These are phyloP conservation scores for Sebastes goodei DNA, from an alignment of 2,797 vertebrate species.

Conservation along the genomic window DNA sequence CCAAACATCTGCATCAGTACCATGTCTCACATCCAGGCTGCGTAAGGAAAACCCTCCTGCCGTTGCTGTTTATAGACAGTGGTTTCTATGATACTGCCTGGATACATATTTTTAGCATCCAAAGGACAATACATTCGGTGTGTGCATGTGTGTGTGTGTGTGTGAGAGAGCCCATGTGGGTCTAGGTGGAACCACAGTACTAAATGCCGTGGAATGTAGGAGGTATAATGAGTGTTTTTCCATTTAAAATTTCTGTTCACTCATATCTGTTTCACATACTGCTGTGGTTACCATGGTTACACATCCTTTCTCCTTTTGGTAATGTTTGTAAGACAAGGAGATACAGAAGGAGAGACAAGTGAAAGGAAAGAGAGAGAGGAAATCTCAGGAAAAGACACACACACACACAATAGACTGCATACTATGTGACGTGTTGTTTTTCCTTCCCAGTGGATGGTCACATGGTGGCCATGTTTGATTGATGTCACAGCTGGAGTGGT, in stretches of 20 bases:
- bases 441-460: not conserved
- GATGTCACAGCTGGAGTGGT: not conserved
- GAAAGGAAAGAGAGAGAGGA: not conserved
- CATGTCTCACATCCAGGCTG: not conserved
- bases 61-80: not conserved
- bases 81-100: conserved; percentile 4
- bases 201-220: conserved; percentile 2
- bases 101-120: not conserved
- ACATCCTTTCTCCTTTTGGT: conserved; percentile 30
- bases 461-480: not conserved
- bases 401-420: not conserved
- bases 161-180: not conserved
- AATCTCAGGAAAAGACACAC: not conserved
- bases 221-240: not conserved
- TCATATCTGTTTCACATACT: conserved; percentile 24
- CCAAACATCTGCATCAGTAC: not conserved
- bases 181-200: not conserved
- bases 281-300: conserved; percentile 56
- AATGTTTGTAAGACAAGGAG: conserved; percentile 5
- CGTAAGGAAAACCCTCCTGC: not conserved
- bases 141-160: not conserved
- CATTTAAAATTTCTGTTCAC: conserved; percentile 18
- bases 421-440: not conserved
- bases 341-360: conserved; percentile 1
- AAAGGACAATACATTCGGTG: not conserved